Conservation (phyloP, 1,140 invertebrate genomes). For the Microplitis demolitor region DNA sequence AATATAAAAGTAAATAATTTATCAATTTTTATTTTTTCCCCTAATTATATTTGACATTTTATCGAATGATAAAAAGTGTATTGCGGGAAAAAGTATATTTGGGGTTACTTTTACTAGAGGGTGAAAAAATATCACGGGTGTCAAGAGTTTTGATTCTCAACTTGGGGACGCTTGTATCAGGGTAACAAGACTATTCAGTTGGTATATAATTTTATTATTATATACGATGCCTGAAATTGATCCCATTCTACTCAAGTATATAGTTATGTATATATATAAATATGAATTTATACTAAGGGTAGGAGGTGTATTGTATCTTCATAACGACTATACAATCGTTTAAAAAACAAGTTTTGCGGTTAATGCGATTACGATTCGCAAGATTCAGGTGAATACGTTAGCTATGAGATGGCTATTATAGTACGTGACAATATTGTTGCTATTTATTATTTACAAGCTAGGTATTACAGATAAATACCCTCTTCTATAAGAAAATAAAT, state of each 20-base stretch:
- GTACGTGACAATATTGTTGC: too few relatives aligned
- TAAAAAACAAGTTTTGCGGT: too few relatives aligned
- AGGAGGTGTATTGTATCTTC: too few relatives aligned
- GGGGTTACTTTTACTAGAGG: not conserved
- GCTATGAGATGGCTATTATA: too few relatives aligned
- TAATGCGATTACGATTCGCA: too few relatives aligned
- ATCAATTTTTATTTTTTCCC: not conserved
- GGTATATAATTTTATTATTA: constrained; percentile 5
- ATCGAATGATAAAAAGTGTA: not conserved
- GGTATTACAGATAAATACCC: too few relatives aligned
- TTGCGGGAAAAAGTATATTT: too few relatives aligned
- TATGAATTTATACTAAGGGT: too few relatives aligned
- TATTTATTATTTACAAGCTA: too few relatives aligned
- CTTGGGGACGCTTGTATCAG: constrained; percentile 31
- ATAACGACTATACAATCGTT: too few relatives aligned
- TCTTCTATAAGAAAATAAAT: too few relatives aligned
- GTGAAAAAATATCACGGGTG: constrained; percentile 9
- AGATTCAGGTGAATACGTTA: too few relatives aligned
- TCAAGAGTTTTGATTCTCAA: constrained; percentile 2
- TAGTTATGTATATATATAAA: not conserved
- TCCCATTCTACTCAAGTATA: not conserved
- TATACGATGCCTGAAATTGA: not conserved
- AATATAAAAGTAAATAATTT: not conserved
- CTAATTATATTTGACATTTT: not conserved
- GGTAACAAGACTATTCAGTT: constrained; percentile 22